phyloP scores from a whole-genome alignment of 2,888 invertebrate species.

The Osmoderma eremita region DNA sequence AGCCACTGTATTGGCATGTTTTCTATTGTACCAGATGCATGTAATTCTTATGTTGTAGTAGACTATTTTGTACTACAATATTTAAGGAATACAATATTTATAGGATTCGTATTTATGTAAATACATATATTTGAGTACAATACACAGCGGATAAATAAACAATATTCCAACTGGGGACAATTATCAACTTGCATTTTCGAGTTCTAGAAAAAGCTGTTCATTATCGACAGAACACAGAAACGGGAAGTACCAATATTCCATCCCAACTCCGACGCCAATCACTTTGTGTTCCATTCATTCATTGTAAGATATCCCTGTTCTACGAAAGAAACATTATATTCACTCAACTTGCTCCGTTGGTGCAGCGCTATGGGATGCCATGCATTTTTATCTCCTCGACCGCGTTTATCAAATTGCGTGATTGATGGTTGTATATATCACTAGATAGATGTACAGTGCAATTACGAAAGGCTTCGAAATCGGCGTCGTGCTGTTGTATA shows the following conservation, averaged over 20 bases:
- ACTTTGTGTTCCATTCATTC: slow-evolving; percentile 1
- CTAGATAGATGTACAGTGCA: slow-evolving; percentile 4
- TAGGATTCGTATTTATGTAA: too few relatives aligned
- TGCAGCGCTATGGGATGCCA: slow-evolving; percentile 20
- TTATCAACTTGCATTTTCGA: too few relatives aligned
- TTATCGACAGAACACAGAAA: neutral
- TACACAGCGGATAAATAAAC: too few relatives aligned
- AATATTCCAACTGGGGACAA: too few relatives aligned
- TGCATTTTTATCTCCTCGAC: slow-evolving; percentile 23
- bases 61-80: too few relatives aligned
- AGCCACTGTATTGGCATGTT: too few relatives aligned
- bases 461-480: slow-evolving; percentile 17
- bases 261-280: too few relatives aligned
- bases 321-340: slow-evolving; percentile 2
- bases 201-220: too few relatives aligned
- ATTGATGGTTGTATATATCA: slow-evolving; percentile 24
- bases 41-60: too few relatives aligned
- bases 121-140: too few relatives aligned
- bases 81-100: too few relatives aligned
- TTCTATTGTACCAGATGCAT: too few relatives aligned
- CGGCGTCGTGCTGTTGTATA: neutral
- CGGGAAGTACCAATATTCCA: slow-evolving; percentile 1
- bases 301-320: slow-evolving; percentile 7
- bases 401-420: slow-evolving; percentile 36
- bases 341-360: slow-evolving; percentile 2